phyloP scores from a whole-genome alignment of 1,140 invertebrate genomes.

The Bombus huntii region DNA sequence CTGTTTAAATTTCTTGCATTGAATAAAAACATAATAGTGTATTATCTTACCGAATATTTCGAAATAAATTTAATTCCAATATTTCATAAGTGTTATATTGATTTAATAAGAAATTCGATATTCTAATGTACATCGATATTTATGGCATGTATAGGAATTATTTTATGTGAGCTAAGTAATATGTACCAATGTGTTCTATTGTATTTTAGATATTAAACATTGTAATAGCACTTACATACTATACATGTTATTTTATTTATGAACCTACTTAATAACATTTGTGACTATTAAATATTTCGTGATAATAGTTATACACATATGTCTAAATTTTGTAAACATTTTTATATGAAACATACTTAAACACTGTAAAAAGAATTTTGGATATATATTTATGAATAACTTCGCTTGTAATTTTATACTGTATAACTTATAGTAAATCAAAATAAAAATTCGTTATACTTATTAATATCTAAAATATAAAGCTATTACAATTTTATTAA shows the following conservation, averaged over 20 bases:
- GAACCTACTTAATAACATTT: conserved; percentile 54
- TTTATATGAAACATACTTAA: conserved; percentile 29
- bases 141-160: conserved; percentile 56
- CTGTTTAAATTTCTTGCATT: conserved; percentile 18
- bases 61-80: conserved; percentile 29
- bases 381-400: conserved; percentile 21
- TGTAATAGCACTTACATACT: conserved; percentile 54
- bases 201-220: conserved; percentile 58
- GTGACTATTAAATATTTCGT: conserved; percentile 52
- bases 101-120: conserved; percentile 55
- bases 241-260: conserved; percentile 51
- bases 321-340: conserved; percentile 45
- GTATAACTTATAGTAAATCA: conserved; percentile 18
- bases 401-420: conserved; percentile 13
- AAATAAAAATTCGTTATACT: conserved; percentile 5
- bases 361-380: conserved; percentile 11
- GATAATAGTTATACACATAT: conserved; percentile 56
- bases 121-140: conserved; percentile 65
- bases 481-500: neutral
- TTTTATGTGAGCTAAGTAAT: conserved; percentile 58
- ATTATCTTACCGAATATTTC: neutral
- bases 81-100: conserved; percentile 55
- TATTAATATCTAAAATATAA: conserved; percentile 36
- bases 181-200: conserved; percentile 49
- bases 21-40: conserved; percentile 11